These are phyloP conservation scores for Neoascia interrupta DNA, from an alignment of 2,888 invertebrate genomes.

Conservation along the genomic window DNA sequence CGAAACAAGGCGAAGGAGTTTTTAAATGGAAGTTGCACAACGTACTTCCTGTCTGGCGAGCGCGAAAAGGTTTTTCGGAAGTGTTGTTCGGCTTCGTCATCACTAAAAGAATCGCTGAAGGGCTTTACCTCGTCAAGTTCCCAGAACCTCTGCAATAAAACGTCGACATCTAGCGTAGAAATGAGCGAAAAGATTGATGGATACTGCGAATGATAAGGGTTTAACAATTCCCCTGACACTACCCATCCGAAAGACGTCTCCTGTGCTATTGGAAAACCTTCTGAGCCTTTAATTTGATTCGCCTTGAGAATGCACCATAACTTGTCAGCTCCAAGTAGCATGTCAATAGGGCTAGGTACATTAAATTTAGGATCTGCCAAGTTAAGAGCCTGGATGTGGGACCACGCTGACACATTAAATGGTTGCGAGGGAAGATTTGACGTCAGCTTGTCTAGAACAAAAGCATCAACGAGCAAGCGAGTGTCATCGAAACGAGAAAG, in stretches of 20 bases:
- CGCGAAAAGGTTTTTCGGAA: constrained; percentile 23
- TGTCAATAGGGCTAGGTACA: constrained; percentile 42
- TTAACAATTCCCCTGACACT: constrained; percentile 28
- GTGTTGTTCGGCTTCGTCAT: constrained; percentile 35
- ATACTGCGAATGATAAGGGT: too few relatives aligned
- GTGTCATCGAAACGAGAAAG: too few relatives aligned
- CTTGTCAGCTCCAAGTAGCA: constrained; percentile 48
- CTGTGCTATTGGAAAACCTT: constrained; percentile 28
- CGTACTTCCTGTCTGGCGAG: constrained; percentile 34
- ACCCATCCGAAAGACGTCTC: constrained; percentile 61
- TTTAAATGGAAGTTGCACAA: constrained; percentile 41
- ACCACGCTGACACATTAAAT: too few relatives aligned
- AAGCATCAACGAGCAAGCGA: too few relatives aligned
- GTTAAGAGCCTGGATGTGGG: too few relatives aligned
- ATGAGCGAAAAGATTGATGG: neutral
- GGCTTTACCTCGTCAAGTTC: constrained; percentile 45
- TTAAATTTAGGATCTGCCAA: constrained; percentile 55
- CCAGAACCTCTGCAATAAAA: constrained; percentile 40
- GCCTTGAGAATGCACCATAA: constrained; percentile 42
- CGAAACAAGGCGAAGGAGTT: constrained; percentile 5
- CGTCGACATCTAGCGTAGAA: constrained; percentile 22
- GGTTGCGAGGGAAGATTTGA: neutral
- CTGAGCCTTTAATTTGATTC: constrained; percentile 15
- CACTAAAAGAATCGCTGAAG: constrained; percentile 24
- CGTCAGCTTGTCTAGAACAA: too few relatives aligned